These are phyloP conservation scores for Drosophila melanosoma DNA, from an alignment of 2,888 invertebrate species.

Conservation along the genomic window DNA sequence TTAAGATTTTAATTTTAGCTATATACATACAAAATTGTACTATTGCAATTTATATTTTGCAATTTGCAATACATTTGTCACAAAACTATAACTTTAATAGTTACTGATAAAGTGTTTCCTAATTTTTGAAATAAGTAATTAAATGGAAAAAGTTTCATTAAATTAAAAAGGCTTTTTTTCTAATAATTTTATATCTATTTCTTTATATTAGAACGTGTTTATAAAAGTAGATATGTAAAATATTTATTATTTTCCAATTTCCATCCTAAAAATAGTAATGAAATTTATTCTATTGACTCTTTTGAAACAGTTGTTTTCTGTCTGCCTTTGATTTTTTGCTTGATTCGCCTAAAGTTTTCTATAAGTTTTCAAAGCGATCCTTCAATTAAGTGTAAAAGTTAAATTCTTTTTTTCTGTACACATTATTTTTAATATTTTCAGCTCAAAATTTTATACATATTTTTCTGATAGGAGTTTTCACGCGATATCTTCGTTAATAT, in stretches of 20 bases:
- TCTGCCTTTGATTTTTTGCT: not conserved
- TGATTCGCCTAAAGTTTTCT: not conserved
- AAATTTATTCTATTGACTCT: not conserved
- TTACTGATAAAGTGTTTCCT: not conserved
- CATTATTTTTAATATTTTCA: too few relatives aligned
- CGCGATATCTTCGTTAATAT: not conserved
- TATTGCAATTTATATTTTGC: not conserved
- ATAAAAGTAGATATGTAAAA: not conserved
- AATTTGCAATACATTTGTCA: too few relatives aligned
- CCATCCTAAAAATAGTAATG: not conserved
- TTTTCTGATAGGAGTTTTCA: not conserved
- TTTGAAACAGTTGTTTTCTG: too few relatives aligned
- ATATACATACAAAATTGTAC: not conserved
- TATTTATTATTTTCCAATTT: accelerated
- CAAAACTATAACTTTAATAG: not conserved
- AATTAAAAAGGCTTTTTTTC: not conserved
- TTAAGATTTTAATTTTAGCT: not conserved
- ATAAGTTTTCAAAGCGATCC: not conserved
- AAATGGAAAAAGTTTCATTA: not conserved
- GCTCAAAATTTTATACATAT: not conserved
- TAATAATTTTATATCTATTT: not conserved
- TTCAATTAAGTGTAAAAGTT: not conserved
- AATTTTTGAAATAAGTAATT: not conserved
- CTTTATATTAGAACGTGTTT: not conserved
- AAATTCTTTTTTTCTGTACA: not conserved